These are phyloP conservation scores for Oscheius sp. DNA, from an alignment of 2,888 invertebrate genomes.

Conservation along the genomic window DNA sequence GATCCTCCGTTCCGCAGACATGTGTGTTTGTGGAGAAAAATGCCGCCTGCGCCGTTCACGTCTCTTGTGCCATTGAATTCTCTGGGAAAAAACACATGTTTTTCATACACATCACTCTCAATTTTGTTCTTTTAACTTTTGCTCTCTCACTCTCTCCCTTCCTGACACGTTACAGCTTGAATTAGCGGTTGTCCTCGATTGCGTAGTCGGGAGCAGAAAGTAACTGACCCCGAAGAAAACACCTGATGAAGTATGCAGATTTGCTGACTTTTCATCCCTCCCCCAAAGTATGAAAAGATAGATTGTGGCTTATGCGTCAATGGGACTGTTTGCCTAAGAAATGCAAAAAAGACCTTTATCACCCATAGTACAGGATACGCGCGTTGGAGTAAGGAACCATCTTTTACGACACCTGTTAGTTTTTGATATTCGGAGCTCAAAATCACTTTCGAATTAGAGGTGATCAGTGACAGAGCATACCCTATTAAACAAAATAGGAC, in stretches of 20 bases:
- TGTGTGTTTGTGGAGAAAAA: constrained; percentile 38
- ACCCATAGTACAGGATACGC: constrained; percentile 13
- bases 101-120: too few relatives aligned
- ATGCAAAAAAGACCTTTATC: constrained; percentile 15
- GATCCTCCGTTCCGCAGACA: constrained; percentile 36
- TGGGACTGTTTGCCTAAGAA: neutral
- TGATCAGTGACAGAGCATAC: neutral
- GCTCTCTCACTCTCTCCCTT: too few relatives aligned
- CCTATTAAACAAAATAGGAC: constrained; percentile 15
- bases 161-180: too few relatives aligned
- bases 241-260: too few relatives aligned
- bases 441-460: constrained; percentile 5
- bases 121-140: too few relatives aligned
- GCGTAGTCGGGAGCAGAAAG: too few relatives aligned
- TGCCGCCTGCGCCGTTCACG: constrained; percentile 38
- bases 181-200: too few relatives aligned
- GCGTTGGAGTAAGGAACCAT: constrained; percentile 13
- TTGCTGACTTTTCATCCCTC: too few relatives aligned
- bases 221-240: too few relatives aligned
- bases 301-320: constrained; percentile 9
- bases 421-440: neutral
- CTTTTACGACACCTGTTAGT: neutral
- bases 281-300: neutral
- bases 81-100: constrained; percentile 21
- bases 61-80: constrained; percentile 36